Conservation (phyloP, 1,140 invertebrate species). For the Goniozus legneri region DNA sequence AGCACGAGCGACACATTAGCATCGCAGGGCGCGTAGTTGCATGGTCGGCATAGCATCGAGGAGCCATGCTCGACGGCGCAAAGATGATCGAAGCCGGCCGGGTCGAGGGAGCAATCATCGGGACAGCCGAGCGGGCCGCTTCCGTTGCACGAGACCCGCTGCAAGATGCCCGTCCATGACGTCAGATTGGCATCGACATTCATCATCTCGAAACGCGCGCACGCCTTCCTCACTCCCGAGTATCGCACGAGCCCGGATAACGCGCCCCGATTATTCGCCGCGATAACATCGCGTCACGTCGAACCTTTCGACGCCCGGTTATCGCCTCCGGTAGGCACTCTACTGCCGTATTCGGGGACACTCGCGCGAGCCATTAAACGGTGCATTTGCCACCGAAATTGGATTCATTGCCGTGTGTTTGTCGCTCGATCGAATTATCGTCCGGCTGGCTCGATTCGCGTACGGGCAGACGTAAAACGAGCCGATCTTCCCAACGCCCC, state of each 20-base stretch:
- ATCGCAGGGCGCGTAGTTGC: constrained; percentile 29
- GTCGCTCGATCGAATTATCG: too few species aligned
- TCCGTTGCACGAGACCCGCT: constrained; percentile 31
- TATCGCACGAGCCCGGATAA: too few species aligned
- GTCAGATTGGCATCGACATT: constrained; percentile 19
- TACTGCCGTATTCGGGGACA: not conserved
- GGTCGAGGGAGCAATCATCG: constrained; percentile 11
- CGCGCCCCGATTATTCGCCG: not conserved
- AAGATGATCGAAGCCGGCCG: constrained; percentile 26
- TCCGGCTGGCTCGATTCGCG: too few species aligned
- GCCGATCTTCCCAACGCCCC: too few species aligned
- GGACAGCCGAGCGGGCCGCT: constrained; percentile 16
- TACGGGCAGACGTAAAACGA: too few species aligned
- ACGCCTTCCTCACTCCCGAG: not conserved
- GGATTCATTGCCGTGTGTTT: too few species aligned
- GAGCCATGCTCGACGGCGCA: constrained; percentile 19
- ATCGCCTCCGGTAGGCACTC: not conserved
- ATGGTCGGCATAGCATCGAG: constrained; percentile 29
- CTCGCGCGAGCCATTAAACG: not conserved
- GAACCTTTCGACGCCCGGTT: not conserved
- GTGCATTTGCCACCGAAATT: too few species aligned
- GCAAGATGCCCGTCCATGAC: constrained; percentile 28
- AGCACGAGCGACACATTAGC: constrained; percentile 33
- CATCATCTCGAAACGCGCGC: too few species aligned
- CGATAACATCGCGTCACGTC: not conserved